Percentiles rank a stretch among this genome's conserved stretches.
These are phyloP conservation scores for Papilio dardanus DNA, from an alignment of 1,140 invertebrate species.

Conservation along the genomic window DNA sequence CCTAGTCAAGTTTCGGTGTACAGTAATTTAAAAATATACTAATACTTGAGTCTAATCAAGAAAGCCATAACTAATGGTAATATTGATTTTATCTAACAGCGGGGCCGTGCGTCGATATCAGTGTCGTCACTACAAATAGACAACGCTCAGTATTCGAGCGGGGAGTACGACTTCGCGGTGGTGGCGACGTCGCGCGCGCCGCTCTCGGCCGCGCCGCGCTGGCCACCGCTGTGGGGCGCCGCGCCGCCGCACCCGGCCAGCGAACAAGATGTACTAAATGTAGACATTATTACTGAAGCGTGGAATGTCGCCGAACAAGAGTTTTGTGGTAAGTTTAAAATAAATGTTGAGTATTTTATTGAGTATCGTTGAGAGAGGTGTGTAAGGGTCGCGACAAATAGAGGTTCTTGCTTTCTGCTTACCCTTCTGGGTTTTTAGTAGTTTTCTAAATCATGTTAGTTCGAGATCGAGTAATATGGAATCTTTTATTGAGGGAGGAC, in stretches of 20 bases:
- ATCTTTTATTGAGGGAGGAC: too few species aligned
- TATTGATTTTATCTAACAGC: constrained; percentile 43
- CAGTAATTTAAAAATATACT: too few species aligned
- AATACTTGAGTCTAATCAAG: too few species aligned
- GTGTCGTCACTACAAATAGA: constrained; percentile 65
- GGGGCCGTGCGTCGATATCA: constrained; percentile 49
- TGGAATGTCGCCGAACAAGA: constrained; percentile 48
- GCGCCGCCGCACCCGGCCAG: neutral
- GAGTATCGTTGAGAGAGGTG: too few species aligned
- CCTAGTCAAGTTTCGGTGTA: neutral
- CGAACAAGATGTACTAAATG: neutral
- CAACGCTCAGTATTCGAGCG: constrained; percentile 64
- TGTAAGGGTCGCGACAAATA: too few species aligned
- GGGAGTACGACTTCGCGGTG: constrained; percentile 68
- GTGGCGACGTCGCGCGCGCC: constrained; percentile 57
- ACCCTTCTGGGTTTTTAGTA: too few species aligned
- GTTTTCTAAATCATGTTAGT: too few species aligned
- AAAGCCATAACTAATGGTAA: neutral
- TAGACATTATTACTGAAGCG: constrained; percentile 43
- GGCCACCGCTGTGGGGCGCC: constrained; percentile 61
- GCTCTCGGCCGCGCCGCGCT: constrained; percentile 38
- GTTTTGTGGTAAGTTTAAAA: constrained; percentile 55
- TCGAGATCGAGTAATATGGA: too few species aligned
- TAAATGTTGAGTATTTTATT: too few species aligned
- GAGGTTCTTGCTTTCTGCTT: too few species aligned